Base-by-base conservation (phyloP, 2,888 invertebrate genomes). In the Dascillus cervinus region DNA sequence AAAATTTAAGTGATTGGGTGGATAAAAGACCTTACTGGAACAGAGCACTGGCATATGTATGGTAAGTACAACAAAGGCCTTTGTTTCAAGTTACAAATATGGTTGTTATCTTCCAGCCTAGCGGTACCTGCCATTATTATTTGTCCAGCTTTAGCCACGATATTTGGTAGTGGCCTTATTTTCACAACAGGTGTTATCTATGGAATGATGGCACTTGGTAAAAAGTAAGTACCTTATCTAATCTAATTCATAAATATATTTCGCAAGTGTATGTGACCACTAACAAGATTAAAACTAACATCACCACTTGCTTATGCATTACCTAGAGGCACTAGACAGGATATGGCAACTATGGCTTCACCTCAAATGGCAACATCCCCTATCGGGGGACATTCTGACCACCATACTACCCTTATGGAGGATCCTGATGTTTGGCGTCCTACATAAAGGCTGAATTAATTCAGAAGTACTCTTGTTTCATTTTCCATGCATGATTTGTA, bases 401-500 rank as follows among this genome's bases (percentile, higher is more conserved):
- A 79, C 54, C 80, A 75, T 70, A 81, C 82, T 59, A 87, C 88
- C 41, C 76, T 88, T 53, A 88, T 89, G 87, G 88, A 88, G 72
- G 88, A 89, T 70, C 88, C 88, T 41, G 88, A 88, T 71, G 86
- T 88, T 58, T 89, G 88, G 88, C 85, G 88, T 69, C 87, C 88
- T 60, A 87, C 87, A 77, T 88, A 87, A 82, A 75, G 70, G 49
- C 29, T 42, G 38, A 56, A 61, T 62, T 59, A 60, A 58, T 29
- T 38, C 39, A 37, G 17, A 50, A 50, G 49, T 49, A 47, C 39
- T 43, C 45, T n/a, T n/a, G n/a, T n/a, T n/a, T n/a, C n/a, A n/a
- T n/a, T n/a, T n/a, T n/a, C n/a, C n/a, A n/a, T n/a, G n/a, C n/a
- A n/a, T n/a, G n/a, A n/a, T n/a, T n/a, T n/a, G n/a, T n/a, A n/a